Evolutionary conservation across 2,888 invertebrate genomes (phyloP).

Genomic region (Spodoptera littoralis): DNA sequence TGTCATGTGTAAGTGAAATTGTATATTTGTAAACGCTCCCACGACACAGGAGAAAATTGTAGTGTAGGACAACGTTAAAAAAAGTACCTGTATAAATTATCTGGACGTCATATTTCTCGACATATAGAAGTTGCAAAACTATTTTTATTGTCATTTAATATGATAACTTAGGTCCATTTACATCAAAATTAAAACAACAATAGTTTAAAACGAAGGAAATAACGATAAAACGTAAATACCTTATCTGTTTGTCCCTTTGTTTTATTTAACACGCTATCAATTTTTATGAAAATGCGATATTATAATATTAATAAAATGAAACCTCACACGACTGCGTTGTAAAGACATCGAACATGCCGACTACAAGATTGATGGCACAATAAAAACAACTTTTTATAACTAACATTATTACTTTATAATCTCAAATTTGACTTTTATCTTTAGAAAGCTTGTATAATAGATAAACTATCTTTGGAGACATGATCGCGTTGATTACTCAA

Average conservation of each 20-base stretch:
- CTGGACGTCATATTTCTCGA: no score
- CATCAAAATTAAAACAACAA: no score
- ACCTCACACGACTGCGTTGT: slow-evolving; percentile 74
- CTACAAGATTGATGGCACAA: slow-evolving; percentile 86
- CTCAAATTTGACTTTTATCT: slow-evolving; percentile 86
- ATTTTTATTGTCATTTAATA: no score
- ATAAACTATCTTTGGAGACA: slow-evolving; percentile 82
- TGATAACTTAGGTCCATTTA: no score
- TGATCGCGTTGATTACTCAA: slow-evolving; percentile 80
- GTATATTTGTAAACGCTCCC: no score
- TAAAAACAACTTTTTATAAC: slow-evolving; percentile 84
- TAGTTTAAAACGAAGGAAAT: no score
- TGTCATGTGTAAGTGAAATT: no score
- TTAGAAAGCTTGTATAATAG: slow-evolving; percentile 81
- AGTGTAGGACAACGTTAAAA: no score
- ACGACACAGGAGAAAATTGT: no score
- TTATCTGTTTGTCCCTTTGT: neutral
- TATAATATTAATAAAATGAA: slow-evolving; percentile 60
- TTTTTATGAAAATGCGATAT: slow-evolving; percentile 36
- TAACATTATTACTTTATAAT: slow-evolving; percentile 84
- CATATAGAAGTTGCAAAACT: no score
- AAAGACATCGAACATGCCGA: slow-evolving; percentile 68
- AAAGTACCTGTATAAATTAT: no score
- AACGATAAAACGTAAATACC: no score
- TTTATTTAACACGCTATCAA: slow-evolving; percentile 3